Conservation (phyloP, 2,113 vertebrate genomes). For the Vicugna pacos region DNA sequence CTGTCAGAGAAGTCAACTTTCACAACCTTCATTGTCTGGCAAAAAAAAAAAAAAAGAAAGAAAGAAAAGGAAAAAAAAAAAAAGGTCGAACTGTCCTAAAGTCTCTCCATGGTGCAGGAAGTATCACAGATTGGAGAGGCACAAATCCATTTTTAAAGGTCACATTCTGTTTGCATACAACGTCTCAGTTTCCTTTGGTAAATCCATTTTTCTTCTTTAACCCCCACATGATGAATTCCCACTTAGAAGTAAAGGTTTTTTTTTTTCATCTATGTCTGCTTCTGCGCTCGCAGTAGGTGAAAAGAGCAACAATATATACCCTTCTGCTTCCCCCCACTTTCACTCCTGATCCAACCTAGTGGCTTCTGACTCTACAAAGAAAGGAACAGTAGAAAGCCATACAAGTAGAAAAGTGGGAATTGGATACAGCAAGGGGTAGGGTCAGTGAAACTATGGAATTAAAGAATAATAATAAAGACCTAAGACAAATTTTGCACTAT, state of each 20-base stretch:
- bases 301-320: background rate
- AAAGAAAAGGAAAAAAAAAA: background rate
- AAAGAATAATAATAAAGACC: background rate
- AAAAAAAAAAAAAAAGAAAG: conserved; percentile 14
- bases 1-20: background rate
- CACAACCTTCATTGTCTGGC: background rate
- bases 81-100: background rate
- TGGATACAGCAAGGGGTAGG: background rate
- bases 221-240: background rate
- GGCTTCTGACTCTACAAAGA: background rate
- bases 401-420: background rate
- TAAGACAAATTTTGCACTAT: background rate
- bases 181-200: background rate
- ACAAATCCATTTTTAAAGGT: conserved; percentile 38
- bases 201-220: background rate
- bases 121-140: background rate
- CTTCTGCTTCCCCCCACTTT: background rate
- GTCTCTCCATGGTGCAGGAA: background rate
- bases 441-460: background rate
- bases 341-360: too few species aligned
- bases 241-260: background rate
- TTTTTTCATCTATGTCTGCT: background rate
- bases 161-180: background rate
- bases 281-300: background rate
- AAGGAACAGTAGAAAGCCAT: background rate